These are phyloP conservation scores for Atractosteus spatula DNA, from an alignment of 2,113 vertebrate species.

Conservation along the genomic window DNA sequence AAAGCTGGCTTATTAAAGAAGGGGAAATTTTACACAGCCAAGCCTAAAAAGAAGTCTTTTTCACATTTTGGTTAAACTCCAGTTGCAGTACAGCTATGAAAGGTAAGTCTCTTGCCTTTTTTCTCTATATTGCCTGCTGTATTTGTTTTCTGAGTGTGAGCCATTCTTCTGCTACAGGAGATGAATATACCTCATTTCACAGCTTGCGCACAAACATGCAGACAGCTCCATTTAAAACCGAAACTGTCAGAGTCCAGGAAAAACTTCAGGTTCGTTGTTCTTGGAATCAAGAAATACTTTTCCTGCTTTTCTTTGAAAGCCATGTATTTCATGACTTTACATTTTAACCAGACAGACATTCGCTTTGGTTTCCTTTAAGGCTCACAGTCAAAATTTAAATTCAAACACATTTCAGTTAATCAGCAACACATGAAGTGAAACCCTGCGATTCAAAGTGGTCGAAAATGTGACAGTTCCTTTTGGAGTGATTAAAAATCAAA, in stretches of 20 bases:
- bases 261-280: conserved; percentile 50
- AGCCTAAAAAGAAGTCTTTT: conserved; percentile 4
- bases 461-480: conserved; percentile 6
- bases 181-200: conserved; percentile 5
- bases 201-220: conserved; percentile 41
- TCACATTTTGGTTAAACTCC: conserved; percentile 2
- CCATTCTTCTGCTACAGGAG: background rate
- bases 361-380: conserved; percentile 37
- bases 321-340: conserved; percentile 15
- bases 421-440: conserved; percentile 36
- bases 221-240: conserved; percentile 34
- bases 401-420: conserved; percentile 33
- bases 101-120: conserved; percentile 48
- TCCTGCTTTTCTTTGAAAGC: conserved; percentile 43
- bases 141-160: background rate
- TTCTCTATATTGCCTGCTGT: background rate
- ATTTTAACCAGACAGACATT: conserved; percentile 28
- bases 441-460: conserved; percentile 23
- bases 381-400: conserved; percentile 27
- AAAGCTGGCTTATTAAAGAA: conserved; percentile 11
- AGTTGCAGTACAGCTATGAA: conserved; percentile 58
- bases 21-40: background rate
- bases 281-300: conserved; percentile 49
- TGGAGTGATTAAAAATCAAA: conserved; percentile 5
- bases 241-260: conserved; percentile 40